Conservation (phyloP, 1,140 invertebrate species). For the Sminthurides bifidus region DNA sequence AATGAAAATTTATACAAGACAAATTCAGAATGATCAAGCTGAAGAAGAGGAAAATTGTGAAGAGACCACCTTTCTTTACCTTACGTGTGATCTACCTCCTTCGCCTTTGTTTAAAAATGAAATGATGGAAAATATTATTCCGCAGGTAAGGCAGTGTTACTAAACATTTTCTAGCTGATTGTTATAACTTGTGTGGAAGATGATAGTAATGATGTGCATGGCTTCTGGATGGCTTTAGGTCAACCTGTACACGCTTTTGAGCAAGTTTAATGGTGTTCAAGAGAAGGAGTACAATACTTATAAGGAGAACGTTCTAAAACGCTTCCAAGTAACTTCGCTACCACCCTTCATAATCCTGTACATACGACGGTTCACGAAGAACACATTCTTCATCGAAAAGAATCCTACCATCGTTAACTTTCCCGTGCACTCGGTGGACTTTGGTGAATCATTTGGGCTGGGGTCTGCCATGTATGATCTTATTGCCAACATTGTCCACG, state of each 20-base stretch:
- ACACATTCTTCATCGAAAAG: constrained; percentile 97
- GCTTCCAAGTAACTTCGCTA: constrained; percentile 87
- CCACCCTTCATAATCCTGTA: constrained; percentile 97
- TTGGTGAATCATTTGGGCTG: constrained; percentile 57
- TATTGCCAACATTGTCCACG: constrained; percentile 96
- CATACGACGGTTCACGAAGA: constrained; percentile 93
- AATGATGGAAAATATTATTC: constrained; percentile 95
- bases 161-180: background rate
- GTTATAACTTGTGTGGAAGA: too few relatives aligned
- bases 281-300: constrained; percentile 99
- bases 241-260: constrained; percentile 80
- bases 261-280: constrained; percentile 88
- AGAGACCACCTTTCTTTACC: constrained; percentile 84
- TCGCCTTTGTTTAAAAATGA: constrained; percentile 95
- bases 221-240: constrained; percentile 49
- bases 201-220: background rate
- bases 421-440: constrained; percentile 93
- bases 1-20: constrained; percentile 88
- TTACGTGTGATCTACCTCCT: constrained; percentile 92
- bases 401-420: constrained; percentile 99
- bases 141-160: constrained; percentile 53
- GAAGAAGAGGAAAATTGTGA: constrained; percentile 77
- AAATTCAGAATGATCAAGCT: constrained; percentile 85
- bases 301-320: constrained; percentile 95
- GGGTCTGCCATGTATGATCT: constrained; percentile 61